Base-by-base conservation (phyloP, 2,113 vertebrate species). In the Orycteropus afer region DNA sequence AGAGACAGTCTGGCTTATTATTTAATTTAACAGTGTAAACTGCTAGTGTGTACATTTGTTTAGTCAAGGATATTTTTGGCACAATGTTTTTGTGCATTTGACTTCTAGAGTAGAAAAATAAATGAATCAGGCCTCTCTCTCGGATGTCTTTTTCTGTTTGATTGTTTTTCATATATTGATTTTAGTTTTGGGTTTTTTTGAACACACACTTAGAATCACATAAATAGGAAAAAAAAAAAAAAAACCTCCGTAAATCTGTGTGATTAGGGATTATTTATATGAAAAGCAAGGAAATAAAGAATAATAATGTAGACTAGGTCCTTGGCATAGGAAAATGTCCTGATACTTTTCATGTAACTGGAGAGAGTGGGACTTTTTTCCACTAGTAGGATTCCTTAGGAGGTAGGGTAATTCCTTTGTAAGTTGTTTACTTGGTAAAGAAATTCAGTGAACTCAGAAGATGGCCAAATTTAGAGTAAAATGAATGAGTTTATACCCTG, bases 81-180 rank as follows among this genome's bases (percentile, higher is more conserved):
- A 57, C 23, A n/a, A 32, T 71, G 49, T 86, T 86, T 34, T 79
- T 93, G n/a, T 84, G 25, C 77, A 78, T 93, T 96, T 95, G 61
- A 87, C 73, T 83, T 91, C 34, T 42, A 84, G 20, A 86, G 55
- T 22, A 88, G 37, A 86, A 90, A 95, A 97, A 74, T 23, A 94
- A 94, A 82, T 34, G 17, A 65, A 87, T 17, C 5, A 40, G 47
- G 1, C 29, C 27, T 91, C 71, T 86, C 27, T 37, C 10, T 84
- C 65, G 95, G n/a, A 85, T 89, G 14, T 78, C 47, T 34, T 34
- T n/a, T 86, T 80, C 45, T 74, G 7, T 79, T 80, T n/a, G 37
- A 79, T 90, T 67, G 32, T 7, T 79, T 90, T 80, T 59, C 6
- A 69, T 2, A 32, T 88, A 32, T 83, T 89, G 15, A 79, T 69